Base-by-base conservation (phyloP, 2,797 vertebrate species). In the Sylvia borin region DNA sequence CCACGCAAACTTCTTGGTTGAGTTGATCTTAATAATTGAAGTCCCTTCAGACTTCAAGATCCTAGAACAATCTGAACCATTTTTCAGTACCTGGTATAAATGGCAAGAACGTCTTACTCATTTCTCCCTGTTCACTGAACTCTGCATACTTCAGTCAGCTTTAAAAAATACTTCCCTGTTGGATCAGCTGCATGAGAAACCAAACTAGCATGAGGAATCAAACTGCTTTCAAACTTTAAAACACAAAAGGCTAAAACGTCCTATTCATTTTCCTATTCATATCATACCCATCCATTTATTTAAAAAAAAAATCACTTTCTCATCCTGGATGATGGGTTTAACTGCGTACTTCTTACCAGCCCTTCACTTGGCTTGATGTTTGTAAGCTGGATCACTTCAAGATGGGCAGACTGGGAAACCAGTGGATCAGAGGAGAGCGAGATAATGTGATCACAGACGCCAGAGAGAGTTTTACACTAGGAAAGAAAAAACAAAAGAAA, bases 391-490 rank as follows among this genome's bases (percentile, higher is more conserved):
- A 99, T 99, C 92, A 99, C 99, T 97, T 99, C 99, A 96, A 99
- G 97, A 97, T 99, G 99, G 96, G 99, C 99, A 75, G 99, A 99
- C 97, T 99, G 99, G 75, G 99, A 99, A 97, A 99, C 99, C 98
- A 99, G 98, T 13, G 99, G 99, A 98, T 99, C 99, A 90, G 99
- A 99, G 57, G 99, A 99, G 94, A 99, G 98, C 0, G 99, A 99
- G 97, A 99, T 99, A 95, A 99, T 99, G 97, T 99, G 99, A 97
- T 99, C 99, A 97, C 99, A 99, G 91, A 99, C 99, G 10, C 98
- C 98, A 72, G 99, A 99, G 88, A 99, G 98, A 77, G 99, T 99
- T 98, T 99, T 99, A 98, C 99, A 99, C 99, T 99, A 96, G 78
- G 87, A 93, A 74, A 73, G 67, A 85, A 94, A 74, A 94, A 87